Base-by-base conservation (phyloP, 2,888 invertebrate genomes). In the Tetragonisca angustula region DNA sequence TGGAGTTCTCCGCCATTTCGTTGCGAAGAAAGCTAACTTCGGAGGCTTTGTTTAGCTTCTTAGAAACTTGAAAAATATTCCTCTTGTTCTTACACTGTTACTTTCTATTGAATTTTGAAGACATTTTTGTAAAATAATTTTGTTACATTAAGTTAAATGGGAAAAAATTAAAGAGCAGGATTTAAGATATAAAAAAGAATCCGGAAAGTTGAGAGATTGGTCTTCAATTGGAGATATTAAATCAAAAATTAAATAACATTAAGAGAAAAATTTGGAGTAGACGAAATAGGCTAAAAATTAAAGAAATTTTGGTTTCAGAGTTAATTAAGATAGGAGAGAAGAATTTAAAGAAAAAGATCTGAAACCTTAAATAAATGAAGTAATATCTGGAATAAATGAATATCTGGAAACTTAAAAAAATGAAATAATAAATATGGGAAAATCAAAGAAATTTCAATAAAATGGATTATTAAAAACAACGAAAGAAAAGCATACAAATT, bases 1-100 rank as follows among this genome's bases (percentile, higher is more conserved):
- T 1, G 36, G 5, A 50, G 4, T 2, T 21, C 13, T 54, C 49
- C 70, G 52, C 74, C 75, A 82, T 80, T 82, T 49, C 36, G n/a
- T 50, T 27, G 6, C n/a, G 5, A 43, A 11, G 1, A 61, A 50
- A 4, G 15, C 4, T 32, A 4, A 3, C 2, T 27, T 17, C 15
- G 1, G 43, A 5, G n/a, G 6, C n/a, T 27, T 27, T 13, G n/a
- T 15, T 15, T n/a, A 9, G n/a, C 15, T 17, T 43, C 50, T 50
- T n/a, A 0, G 0, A 24, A 36, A 9, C n/a, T 6, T 6, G 2
- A 2, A 3, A 70, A 56, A 56, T 19, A 13, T 56, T 13, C n/a
- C 1, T 17, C 11, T 17, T 13, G 9, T 24, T 19, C 19, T 17
- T 15, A 1, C 15, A 4, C 4, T 2, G 4, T 50, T 36, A 36